phyloP scores from a whole-genome alignment of 2,113 vertebrate genomes.

The Falco punctatus region DNA sequence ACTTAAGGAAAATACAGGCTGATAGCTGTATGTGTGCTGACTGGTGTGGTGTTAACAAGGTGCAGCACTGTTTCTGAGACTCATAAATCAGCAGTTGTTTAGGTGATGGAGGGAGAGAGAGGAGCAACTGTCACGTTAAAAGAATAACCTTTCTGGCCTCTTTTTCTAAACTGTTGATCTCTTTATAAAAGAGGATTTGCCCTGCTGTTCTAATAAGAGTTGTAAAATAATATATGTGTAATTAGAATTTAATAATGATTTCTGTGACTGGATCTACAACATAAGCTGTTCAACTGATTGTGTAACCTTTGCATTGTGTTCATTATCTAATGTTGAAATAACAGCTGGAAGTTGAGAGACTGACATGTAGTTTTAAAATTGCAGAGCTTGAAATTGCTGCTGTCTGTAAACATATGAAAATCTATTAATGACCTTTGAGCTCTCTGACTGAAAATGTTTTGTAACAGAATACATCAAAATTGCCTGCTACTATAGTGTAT shows the following conservation, averaged over 20 bases:
- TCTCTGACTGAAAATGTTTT: constrained; percentile 40
- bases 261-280: constrained; percentile 13
- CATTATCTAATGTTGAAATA: constrained; percentile 62
- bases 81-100: constrained; percentile 12
- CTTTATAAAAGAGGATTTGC: constrained; percentile 23
- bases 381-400: constrained; percentile 58
- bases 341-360: constrained; percentile 57
- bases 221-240: constrained; percentile 56
- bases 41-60: constrained; percentile 25
- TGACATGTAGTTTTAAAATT: constrained; percentile 59
- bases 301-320: constrained; percentile 63
- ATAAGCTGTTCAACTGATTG: constrained; percentile 52
- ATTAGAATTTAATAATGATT: constrained; percentile 65
- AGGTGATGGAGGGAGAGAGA: neutral
- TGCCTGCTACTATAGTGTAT: neutral
- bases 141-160: constrained; percentile 18
- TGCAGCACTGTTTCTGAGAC: neutral
- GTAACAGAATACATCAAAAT: constrained; percentile 46
- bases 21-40: neutral
- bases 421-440: constrained; percentile 63
- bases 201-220: constrained; percentile 54
- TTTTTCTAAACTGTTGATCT: constrained; percentile 27
- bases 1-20: neutral
- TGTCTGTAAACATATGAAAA: constrained; percentile 65
- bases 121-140: neutral